Base-by-base conservation (phyloP, 2,797 vertebrate species). In the Cyprinodon diabolis region DNA sequence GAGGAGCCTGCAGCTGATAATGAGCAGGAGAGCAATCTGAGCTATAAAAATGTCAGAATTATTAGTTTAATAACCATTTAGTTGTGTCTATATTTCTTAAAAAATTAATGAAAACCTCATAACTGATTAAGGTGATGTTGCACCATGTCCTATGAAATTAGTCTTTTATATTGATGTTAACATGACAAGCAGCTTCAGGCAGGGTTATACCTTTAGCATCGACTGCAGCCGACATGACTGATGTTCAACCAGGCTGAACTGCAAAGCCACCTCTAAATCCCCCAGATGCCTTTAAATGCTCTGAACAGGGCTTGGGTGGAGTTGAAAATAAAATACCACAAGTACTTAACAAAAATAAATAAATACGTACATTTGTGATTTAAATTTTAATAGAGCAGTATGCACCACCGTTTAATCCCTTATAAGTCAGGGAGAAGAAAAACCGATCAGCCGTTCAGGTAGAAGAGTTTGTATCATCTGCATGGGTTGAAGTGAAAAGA, bases 401-500 rank as follows among this genome's bases (percentile, higher is more conserved):
- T 11, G 40, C 6, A 15, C 17, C 8, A 14, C n/a, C 2, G 7
- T 25, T 25, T 48, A 15, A 57, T 63, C 1, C 1, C 4, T 51
- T 54, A 0, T 21, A 68, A 68, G 30, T 73, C 71, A 72, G 60
- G 45, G 60, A 21, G 74, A 76, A 12, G 35, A 54, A 5, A 23
- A 12, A 4, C 21, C 2, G n/a, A 19, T 37, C 30, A 49, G 17
- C 12, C 13, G 63, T 66, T 60, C 25, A 35, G 56, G 63, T 37
- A 21, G 23, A 19, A 19, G 51, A n/a, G 49, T 23, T 15, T 17
- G 47, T 1, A 25, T 66, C 65, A 47, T 14, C 15, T 54, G 15
- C 68, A 51, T 49, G 51, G 66, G 74, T 78, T 25, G 72, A 8
- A 67, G 35, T 66, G 79, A 87, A 68, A 86, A 79, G 79, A 72